Conservation (phyloP, 2,113 vertebrate species). For the Gymnarchus niloticus region DNA sequence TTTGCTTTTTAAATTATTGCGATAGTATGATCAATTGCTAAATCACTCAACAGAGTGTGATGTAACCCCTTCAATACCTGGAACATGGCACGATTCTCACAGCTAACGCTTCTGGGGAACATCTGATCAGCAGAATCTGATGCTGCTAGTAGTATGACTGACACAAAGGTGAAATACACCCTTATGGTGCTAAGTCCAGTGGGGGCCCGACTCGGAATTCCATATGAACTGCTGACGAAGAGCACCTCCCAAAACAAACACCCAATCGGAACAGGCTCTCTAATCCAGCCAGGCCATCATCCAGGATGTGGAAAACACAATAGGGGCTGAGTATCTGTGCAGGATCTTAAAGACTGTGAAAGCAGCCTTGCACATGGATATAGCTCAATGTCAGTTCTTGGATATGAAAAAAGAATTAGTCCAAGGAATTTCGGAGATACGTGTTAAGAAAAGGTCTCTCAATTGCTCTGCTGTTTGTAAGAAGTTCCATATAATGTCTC, state of each 20-base stretch:
- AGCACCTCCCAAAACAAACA: neutral
- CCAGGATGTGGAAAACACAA: neutral
- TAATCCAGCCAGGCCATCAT: neutral
- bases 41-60: conserved; percentile 38
- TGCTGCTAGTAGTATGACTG: neutral
- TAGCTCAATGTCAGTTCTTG: neutral
- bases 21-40: conserved; percentile 35
- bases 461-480: neutral
- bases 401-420: neutral
- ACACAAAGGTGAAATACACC: neutral
- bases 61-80: conserved; percentile 44
- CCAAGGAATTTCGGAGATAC: neutral
- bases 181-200: neutral
- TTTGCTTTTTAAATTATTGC: conserved; percentile 22
- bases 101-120: conserved; percentile 37
- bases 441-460: neutral
- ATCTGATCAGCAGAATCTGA: neutral
- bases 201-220: neutral
- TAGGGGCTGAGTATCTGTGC: neutral
- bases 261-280: neutral
- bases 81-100: conserved; percentile 27
- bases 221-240: neutral
- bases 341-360: neutral
- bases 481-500: neutral
- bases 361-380: neutral